Evolutionary conservation across 2,113 vertebrate genomes (phyloP), one percentile per base, ranked within the genome.

Genomic region (Seriola quinqueradiata): DNA sequence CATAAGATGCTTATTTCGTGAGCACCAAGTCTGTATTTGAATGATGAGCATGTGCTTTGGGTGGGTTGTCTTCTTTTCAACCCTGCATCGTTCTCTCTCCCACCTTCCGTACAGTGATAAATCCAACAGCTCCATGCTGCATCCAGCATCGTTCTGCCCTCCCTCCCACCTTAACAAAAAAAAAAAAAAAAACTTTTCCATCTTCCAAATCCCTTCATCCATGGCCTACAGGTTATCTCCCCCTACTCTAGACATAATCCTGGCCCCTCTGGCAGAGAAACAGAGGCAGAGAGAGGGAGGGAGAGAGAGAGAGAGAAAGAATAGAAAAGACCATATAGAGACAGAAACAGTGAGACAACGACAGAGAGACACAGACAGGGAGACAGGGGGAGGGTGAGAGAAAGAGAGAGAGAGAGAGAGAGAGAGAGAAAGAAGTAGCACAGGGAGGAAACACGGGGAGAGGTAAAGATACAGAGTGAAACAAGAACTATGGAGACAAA

Each of bases 201-300:
- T 86, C 88, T 77, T 69, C 71, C 57, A 73, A 92, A 85, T 92
- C 87, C 85, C 82, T 91, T 91, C 88, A 89, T 89, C 82, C 80
- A 70, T 70, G 77, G 81, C 81, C 87, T 71, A 70, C 85, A 88
- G 87, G 83, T 92, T 92, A 90, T 88, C 87, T 92, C 66, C 40
- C 64, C 81, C 65, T 66, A 84, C 85, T 86, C 80, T 63, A 85
- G 69, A 86, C 85, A 89, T 86, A 89, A 93, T 87, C 84, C 76
- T 80, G 58, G 78, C 80, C 86, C 70, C 61, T 88, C 57, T 68
- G 64, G 75, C 77, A 58, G 74, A 69, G 70, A 86, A 55, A 67
- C 14, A 65, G 68, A 81, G 38, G 72, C 1, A 67, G 42, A 73
- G 64, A 67, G 59, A 63, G 42, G 23, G n/a, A 34, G 14, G 25